Percentiles rank a stretch among this genome's conserved stretches.
Evolutionary conservation across 2,888 invertebrate species (phyloP).

Genomic region (Dicyrtomina minuta): DNA sequence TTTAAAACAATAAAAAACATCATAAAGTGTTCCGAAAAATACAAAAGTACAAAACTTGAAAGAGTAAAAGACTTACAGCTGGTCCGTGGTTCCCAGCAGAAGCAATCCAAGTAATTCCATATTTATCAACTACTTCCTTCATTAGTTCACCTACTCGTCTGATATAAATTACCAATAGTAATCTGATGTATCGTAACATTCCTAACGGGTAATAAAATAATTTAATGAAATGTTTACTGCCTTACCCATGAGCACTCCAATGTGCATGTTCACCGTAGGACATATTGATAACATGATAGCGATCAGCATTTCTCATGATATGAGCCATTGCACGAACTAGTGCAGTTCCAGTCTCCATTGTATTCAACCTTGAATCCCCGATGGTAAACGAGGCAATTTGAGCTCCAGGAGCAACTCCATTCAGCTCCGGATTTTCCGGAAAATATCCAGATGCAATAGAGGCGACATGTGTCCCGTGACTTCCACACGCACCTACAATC

Average conservation of each 20-base stretch:
- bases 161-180: constrained; percentile 53
- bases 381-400: constrained; percentile 89
- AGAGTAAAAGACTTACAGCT: constrained; percentile 82
- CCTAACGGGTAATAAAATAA: neutral
- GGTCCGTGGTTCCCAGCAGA: constrained; percentile 96
- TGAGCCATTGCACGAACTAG: constrained; percentile 87
- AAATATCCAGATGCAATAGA: constrained; percentile 85
- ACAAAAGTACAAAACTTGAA: too few species aligned
- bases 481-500: constrained; percentile 89
- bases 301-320: constrained; percentile 64
- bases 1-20: too few species aligned
- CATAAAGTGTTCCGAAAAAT: too few species aligned
- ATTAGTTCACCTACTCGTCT: constrained; percentile 83
- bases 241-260: constrained; percentile 86
- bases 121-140: constrained; percentile 83
- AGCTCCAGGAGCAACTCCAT: constrained; percentile 96
- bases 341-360: constrained; percentile 97
- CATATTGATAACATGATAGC: constrained; percentile 91
- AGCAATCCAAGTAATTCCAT: constrained; percentile 88
- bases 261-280: constrained; percentile 92
- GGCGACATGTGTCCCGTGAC: constrained; percentile 97
- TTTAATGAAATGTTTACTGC: constrained; percentile 33
- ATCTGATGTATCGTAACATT: neutral
- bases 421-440: constrained; percentile 79
- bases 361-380: constrained; percentile 58